These are phyloP conservation scores for Sarotherodon lohbergeri DNA, from an alignment of 2,113 vertebrate genomes.

Conservation along the genomic window DNA sequence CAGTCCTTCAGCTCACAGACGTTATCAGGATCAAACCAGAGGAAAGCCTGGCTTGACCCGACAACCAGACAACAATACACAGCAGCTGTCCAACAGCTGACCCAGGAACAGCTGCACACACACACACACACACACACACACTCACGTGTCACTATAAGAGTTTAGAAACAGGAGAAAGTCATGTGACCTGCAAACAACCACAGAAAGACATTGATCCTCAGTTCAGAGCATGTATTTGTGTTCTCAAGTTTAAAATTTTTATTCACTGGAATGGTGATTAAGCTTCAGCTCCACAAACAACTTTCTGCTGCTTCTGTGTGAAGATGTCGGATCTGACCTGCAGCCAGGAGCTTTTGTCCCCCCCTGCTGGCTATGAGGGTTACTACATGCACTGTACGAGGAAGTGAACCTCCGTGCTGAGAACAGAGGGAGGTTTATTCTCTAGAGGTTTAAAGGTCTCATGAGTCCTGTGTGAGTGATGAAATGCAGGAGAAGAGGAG, in stretches of 20 bases:
- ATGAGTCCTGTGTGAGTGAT: neutral
- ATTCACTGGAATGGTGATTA: neutral
- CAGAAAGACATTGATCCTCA: neutral
- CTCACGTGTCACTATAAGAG: neutral
- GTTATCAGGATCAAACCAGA: neutral
- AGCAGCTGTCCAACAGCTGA: neutral
- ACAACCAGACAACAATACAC: neutral
- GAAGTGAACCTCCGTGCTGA: neutral
- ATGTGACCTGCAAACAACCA: neutral
- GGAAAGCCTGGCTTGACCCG: neutral
- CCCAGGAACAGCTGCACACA: neutral
- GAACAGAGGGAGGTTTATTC: neutral
- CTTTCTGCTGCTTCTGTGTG: neutral
- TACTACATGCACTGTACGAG: neutral
- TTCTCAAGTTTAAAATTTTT: neutral
- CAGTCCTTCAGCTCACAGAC: neutral
- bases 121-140: neutral
- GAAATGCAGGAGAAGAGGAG: neutral
- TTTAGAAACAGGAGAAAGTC: neutral
- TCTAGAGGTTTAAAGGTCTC: neutral
- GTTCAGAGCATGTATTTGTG: neutral
- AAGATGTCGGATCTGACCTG: neutral
- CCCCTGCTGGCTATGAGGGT: neutral
- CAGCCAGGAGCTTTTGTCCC: neutral
- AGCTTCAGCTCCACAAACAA: neutral